phyloP scores from a whole-genome alignment of 2,113 vertebrate genomes.

The Elephas maximus region DNA sequence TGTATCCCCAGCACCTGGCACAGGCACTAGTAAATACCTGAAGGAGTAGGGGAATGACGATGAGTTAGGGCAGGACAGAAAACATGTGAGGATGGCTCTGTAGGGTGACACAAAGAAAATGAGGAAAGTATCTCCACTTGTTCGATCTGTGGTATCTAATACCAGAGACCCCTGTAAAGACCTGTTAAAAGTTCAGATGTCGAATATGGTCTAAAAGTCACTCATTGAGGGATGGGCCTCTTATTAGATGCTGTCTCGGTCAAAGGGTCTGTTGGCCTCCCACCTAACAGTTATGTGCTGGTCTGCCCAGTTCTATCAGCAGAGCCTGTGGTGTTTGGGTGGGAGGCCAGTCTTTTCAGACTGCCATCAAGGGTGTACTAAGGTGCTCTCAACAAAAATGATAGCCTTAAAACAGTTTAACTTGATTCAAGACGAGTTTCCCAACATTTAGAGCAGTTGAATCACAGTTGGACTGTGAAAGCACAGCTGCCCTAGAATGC shows the following conservation, averaged over 20 bases:
- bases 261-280: background rate
- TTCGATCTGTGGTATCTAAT: background rate
- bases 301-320: background rate
- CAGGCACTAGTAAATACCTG: background rate
- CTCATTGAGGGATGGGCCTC: background rate
- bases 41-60: background rate
- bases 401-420: background rate
- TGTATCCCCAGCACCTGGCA: background rate
- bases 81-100: background rate
- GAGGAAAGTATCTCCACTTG: background rate
- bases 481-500: background rate
- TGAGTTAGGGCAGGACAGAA: background rate
- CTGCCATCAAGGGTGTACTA: background rate
- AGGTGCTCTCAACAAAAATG: background rate
- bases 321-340: background rate
- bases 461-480: background rate
- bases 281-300: background rate
- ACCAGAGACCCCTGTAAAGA: background rate
- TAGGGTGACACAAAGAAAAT: accelerated
- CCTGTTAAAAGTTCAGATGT: background rate
- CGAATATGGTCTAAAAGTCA: background rate
- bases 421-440: background rate
- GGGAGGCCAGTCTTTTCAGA: background rate
- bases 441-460: background rate
- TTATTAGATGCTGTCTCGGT: background rate